These are phyloP conservation scores for Mandrillus leucophaeus DNA, from an alignment of 2,113 vertebrate species.

Conservation along the genomic window DNA sequence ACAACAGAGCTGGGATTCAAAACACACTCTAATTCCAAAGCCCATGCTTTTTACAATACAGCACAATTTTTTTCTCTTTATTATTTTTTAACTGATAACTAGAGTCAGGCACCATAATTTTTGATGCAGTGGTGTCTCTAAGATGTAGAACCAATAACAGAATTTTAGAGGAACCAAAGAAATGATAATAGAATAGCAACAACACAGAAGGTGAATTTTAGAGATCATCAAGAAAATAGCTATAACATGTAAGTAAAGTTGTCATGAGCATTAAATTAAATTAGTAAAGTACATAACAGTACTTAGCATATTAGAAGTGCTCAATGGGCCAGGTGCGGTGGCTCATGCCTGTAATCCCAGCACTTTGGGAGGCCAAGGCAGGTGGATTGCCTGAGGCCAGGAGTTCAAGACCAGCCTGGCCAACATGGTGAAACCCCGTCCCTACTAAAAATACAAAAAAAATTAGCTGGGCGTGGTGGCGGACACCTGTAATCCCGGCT, in stretches of 20 bases:
- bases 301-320: background rate
- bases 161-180: constrained; percentile 28
- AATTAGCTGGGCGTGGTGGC: no score
- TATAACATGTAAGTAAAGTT: background rate
- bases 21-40: background rate
- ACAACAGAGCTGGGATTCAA: background rate
- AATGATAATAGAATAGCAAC: background rate
- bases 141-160: constrained; percentile 1
- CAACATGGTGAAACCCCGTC: no score
- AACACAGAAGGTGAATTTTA: background rate
- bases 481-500: no score
- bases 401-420: no score
- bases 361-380: no score
- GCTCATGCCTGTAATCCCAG: no score
- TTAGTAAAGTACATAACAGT: background rate
- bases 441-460: no score
- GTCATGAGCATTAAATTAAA: background rate
- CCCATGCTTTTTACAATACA: background rate
- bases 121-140: background rate
- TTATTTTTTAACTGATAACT: background rate
- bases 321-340: background rate
- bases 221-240: background rate
- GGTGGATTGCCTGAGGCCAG: no score
- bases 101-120: background rate
- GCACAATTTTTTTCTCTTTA: background rate